A percentile compares a stretch with the other conserved stretches of the same genome.
These are phyloP conservation scores for Ameiurus melas DNA, from an alignment of 2,113 vertebrate species.

Conservation along the genomic window DNA sequence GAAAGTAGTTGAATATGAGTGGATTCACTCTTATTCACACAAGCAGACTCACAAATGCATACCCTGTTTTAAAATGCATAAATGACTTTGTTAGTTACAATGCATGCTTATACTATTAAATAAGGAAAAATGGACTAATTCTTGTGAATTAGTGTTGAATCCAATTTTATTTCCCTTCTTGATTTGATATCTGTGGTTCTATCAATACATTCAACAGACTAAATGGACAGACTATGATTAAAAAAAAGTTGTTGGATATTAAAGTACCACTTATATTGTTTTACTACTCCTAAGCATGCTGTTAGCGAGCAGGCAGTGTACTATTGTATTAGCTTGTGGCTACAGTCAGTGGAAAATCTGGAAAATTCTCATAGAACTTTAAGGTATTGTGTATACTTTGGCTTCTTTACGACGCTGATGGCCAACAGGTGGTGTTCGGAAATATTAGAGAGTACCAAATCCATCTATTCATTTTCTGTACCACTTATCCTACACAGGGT, in stretches of 20 bases:
- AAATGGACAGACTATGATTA: no score
- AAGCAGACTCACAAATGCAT: background rate
- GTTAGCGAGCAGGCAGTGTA: background rate
- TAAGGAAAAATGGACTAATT: background rate
- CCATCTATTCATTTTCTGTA: no score
- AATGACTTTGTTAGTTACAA: background rate
- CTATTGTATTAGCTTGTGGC: background rate
- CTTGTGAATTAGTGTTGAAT: background rate
- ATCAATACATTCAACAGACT: background rate
- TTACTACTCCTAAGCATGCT: background rate
- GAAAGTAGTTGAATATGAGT: background rate
- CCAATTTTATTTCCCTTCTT: background rate
- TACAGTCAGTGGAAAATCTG: background rate
- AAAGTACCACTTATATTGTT: background rate
- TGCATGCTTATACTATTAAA: constrained; percentile 1
- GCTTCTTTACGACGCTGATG: background rate
- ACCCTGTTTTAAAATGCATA: background rate
- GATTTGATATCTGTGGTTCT: background rate
- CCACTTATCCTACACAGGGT: no score
- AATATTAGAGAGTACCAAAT: background rate
- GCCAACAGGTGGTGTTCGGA: background rate
- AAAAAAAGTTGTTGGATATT: background rate
- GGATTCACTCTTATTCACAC: background rate
- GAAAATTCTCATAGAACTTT: background rate
- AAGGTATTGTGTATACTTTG: background rate